phyloP scores from a whole-genome alignment of 1,140 invertebrate species.

The Drosophila sp. region DNA sequence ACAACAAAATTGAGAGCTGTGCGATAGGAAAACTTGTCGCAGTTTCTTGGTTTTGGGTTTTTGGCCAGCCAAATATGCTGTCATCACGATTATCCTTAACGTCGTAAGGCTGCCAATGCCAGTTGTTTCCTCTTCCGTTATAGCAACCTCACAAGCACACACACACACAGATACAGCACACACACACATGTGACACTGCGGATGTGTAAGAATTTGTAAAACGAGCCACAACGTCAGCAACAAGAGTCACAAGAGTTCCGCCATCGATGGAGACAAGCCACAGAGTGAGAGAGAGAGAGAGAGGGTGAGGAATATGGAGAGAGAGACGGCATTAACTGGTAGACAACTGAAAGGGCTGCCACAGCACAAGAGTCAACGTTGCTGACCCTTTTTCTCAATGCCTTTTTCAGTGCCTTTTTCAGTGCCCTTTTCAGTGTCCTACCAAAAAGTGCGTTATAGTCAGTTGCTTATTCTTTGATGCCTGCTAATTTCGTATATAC shows the following conservation, averaged over 20 bases:
- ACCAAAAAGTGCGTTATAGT: conserved; percentile 61
- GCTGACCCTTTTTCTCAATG: conserved; percentile 27
- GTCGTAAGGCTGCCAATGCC: conserved; percentile 80
- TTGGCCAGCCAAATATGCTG: conserved; percentile 68
- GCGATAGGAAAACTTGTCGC: conserved; percentile 4
- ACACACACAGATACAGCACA: conserved; percentile 22
- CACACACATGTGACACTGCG: conserved; percentile 39
- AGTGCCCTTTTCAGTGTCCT: no score
- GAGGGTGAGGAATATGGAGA: background rate
- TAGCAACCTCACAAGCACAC: conserved; percentile 44
- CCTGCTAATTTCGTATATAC: conserved; percentile 12
- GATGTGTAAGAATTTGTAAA: conserved; percentile 82
- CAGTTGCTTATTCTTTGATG: conserved; percentile 34
- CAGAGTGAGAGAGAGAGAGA: background rate
- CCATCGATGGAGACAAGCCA: conserved; percentile 39
- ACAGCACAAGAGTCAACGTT: conserved; percentile 19
- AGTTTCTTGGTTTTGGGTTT: conserved; percentile 16
- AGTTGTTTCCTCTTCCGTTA: conserved; percentile 81
- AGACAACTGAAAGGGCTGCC: conserved; percentile 15
- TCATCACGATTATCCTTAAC: conserved; percentile 83
- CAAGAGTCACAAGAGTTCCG: conserved; percentile 9
- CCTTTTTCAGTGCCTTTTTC: conserved; percentile 12
- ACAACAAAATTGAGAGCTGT: background rate
- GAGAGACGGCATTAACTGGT: background rate
- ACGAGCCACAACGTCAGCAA: conserved; percentile 56